Conservation (phyloP, 2,113 vertebrate genomes). For the Gavia stellata region DNA sequence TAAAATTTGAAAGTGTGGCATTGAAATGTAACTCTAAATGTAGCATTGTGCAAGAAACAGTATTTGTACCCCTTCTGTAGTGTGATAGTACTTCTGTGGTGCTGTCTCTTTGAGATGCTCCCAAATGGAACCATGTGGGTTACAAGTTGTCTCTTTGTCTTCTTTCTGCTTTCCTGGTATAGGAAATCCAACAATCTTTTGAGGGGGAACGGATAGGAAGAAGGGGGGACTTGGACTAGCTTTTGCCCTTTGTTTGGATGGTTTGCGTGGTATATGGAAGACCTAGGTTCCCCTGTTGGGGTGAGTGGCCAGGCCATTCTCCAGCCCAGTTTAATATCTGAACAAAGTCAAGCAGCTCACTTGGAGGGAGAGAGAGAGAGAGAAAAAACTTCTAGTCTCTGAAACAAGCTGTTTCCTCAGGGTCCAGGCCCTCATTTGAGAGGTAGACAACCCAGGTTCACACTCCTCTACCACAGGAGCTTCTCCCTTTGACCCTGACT, state of each 20-base stretch:
- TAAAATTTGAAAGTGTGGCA: neutral
- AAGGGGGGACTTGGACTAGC: neutral
- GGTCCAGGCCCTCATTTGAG: neutral
- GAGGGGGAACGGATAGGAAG: neutral
- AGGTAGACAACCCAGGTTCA: neutral
- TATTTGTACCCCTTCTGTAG: neutral
- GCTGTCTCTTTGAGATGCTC: neutral
- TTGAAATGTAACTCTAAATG: neutral
- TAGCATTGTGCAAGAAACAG: neutral
- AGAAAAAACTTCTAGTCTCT: neutral
- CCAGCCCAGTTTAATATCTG: neutral
- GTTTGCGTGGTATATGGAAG: neutral
- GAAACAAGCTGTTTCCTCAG: neutral
- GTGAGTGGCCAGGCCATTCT: neutral
- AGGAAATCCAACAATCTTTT: neutral
- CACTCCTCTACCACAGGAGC: neutral
- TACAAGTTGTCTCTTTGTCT: neutral
- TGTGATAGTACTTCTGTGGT: neutral
- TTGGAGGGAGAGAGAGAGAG: neutral
- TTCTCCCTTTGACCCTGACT: neutral
- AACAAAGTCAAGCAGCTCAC: neutral
- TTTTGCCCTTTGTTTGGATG: neutral
- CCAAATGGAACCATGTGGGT: rapidly evolving
- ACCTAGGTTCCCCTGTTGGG: neutral
- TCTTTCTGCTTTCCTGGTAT: neutral